These are phyloP conservation scores for Sapayoa aenigma DNA, from an alignment of 2,113 vertebrate genomes.

Conservation along the genomic window DNA sequence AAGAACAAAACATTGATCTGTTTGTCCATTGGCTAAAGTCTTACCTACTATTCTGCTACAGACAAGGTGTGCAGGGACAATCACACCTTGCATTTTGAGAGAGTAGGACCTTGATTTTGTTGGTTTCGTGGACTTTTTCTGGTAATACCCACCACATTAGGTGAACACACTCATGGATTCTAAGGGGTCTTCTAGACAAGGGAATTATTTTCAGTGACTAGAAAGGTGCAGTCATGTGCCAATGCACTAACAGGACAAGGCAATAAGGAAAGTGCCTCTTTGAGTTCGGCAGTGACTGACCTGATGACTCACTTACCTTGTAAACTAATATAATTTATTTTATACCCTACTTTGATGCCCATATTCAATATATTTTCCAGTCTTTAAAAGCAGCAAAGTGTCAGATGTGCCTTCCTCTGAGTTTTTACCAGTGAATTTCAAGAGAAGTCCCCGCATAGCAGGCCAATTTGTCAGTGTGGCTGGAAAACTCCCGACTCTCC, in stretches of 20 bases:
- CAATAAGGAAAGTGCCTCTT: neutral
- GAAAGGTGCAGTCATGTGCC: neutral
- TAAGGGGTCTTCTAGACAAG: neutral
- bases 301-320: neutral
- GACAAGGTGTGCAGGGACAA: neutral
- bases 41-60: neutral
- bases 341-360: neutral
- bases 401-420: neutral
- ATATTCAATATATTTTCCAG: neutral
- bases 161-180: neutral
- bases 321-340: neutral
- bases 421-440: neutral
- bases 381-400: neutral
- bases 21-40: neutral
- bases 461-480: neutral
- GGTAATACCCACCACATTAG: neutral
- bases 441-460: neutral
- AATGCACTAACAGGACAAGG: neutral
- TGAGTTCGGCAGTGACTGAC: neutral
- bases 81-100: neutral
- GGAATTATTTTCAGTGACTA: neutral
- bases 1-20: neutral
- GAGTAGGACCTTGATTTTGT: neutral
- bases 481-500: neutral
- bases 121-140: rapidly evolving